A percentile compares a stretch with the other conserved stretches of the same genome.
Conservation (phyloP, 2,888 invertebrate genomes). For the Drosophila limbata region DNA sequence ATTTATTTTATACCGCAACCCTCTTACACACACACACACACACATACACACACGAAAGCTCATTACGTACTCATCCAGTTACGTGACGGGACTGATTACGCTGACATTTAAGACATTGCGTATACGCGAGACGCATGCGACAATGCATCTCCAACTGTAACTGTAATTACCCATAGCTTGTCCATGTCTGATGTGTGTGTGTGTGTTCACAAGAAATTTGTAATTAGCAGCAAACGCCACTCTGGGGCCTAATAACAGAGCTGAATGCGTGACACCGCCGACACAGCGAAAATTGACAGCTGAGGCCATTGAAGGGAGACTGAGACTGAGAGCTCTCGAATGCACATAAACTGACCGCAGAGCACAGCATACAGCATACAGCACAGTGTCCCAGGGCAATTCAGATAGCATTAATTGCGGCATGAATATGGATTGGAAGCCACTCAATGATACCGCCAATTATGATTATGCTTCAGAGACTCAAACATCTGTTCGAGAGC, state of each 20-base stretch:
- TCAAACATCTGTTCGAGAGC: background rate
- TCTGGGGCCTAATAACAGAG: constrained; percentile 57
- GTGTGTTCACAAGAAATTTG: constrained; percentile 47
- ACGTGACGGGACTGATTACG: constrained; percentile 36
- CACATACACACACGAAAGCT: background rate
- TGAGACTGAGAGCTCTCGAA: constrained; percentile 19
- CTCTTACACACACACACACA: background rate
- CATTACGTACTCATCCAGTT: constrained; percentile 23
- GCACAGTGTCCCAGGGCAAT: constrained; percentile 11
- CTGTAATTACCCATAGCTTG: constrained; percentile 56
- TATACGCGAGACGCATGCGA: constrained; percentile 3
- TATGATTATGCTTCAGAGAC: background rate
- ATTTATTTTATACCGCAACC: constrained; percentile 18
- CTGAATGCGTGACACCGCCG: constrained; percentile 52
- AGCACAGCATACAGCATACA: background rate
- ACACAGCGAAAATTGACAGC: constrained; percentile 63
- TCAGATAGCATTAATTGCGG: constrained; percentile 1
- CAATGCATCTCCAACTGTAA: constrained; percentile 37
- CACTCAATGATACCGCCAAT: background rate
- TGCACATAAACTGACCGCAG: constrained; percentile 34
- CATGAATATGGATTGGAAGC: background rate
- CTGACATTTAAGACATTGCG: constrained; percentile 41
- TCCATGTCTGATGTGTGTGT: background rate
- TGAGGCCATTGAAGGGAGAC: background rate
- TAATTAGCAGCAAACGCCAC: constrained; percentile 70